Evolutionary conservation across 92 coral and sea anemone genomes (phyloP).

Genomic region (Zoanthus solanderi): DNA sequence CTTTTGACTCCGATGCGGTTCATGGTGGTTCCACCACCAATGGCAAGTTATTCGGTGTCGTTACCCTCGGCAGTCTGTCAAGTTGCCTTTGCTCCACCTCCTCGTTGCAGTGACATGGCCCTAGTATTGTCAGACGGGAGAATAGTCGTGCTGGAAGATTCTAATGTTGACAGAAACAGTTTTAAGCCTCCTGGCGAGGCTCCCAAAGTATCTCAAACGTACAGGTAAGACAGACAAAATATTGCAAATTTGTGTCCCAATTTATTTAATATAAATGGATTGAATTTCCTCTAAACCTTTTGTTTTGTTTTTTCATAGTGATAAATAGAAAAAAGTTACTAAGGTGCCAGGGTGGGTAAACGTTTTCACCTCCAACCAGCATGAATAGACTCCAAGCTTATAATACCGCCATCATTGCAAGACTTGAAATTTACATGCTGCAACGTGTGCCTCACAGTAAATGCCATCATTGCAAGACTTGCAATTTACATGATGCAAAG

Average conservation of each 20-base stretch:
- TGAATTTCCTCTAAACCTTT: no score
- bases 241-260: background rate
- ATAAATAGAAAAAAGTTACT: no score
- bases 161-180: slow-evolving; percentile 34
- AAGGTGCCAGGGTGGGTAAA: no score
- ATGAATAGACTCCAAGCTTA: no score
- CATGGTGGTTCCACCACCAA: slow-evolving; percentile 96
- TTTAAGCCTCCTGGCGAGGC: slow-evolving; percentile 69
- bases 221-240: slow-evolving; percentile 55
- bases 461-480: no score
- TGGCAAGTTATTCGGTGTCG: slow-evolving; percentile 81
- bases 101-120: slow-evolving; percentile 76
- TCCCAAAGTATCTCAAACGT: slow-evolving; percentile 54
- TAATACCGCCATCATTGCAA: no score
- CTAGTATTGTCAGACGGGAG: slow-evolving; percentile 75
- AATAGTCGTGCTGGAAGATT: slow-evolving; percentile 69
- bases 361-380: no score
- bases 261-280: no score
- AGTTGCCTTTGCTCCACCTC: slow-evolving; percentile 85
- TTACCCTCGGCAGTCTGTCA: slow-evolving; percentile 71
- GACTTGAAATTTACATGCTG: no score
- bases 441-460: no score
- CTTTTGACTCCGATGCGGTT: slow-evolving; percentile 85
- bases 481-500: no score
- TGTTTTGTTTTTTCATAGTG: no score